Evolutionary conservation across 2,113 vertebrate genomes (phyloP).

Genomic region (Clarias gariepinus): DNA sequence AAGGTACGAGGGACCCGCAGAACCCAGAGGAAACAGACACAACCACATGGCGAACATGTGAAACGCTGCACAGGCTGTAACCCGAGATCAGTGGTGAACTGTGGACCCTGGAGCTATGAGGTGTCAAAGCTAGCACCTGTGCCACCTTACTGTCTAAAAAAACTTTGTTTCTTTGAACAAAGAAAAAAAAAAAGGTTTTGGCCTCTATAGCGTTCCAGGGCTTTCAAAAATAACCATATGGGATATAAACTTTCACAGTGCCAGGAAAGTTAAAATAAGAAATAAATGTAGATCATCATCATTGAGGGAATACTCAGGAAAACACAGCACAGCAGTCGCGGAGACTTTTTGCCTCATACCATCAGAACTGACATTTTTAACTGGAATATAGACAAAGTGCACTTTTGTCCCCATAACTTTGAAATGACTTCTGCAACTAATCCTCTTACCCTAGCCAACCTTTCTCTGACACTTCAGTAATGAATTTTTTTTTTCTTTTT

Average conservation of each 20-base stretch:
- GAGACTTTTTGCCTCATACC: not conserved
- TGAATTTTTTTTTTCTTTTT: slow-evolving; percentile 52
- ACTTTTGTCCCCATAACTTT: slow-evolving; percentile 49
- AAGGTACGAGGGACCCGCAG: not conserved
- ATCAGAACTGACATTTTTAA: not conserved
- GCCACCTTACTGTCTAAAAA: not conserved
- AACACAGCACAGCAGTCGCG: not conserved
- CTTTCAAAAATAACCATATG: not conserved
- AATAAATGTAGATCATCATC: slow-evolving; percentile 17
- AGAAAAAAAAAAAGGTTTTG: not conserved
- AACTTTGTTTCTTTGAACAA: too few relatives aligned
- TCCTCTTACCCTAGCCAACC: slow-evolving; percentile 22
- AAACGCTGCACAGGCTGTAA: not conserved
- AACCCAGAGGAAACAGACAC: not conserved
- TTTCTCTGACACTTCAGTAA: slow-evolving; percentile 46
- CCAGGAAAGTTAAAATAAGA: slow-evolving; percentile 8
- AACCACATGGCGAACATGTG: not conserved
- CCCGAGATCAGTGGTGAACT: not conserved
- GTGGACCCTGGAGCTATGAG: not conserved
- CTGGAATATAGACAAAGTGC: slow-evolving; percentile 13
- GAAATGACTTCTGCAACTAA: slow-evolving; percentile 52
- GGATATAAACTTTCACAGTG: not conserved
- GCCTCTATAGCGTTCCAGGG: not conserved
- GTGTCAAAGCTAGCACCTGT: not conserved
- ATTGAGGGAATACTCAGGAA: slow-evolving; percentile 1